Percentiles rank a stretch among this genome's conserved stretches.
Evolutionary conservation across 2,888 invertebrate genomes (phyloP).

Genomic region (Hypena proboscidalis): DNA sequence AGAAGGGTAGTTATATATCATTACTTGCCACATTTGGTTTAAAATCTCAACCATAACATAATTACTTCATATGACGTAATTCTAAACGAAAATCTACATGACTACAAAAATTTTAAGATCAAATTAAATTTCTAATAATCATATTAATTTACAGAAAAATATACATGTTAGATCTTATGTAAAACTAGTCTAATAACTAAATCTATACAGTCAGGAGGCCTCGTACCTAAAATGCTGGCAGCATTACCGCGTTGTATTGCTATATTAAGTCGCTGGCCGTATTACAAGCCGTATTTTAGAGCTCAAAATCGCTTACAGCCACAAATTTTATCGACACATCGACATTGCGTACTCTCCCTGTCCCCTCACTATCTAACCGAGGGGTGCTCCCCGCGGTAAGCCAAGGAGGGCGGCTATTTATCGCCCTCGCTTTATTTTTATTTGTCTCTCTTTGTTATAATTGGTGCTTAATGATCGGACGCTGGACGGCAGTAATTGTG

Average conservation of each 20-base stretch:
- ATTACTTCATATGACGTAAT: no score
- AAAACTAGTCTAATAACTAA: no score
- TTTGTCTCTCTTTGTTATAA: constrained; percentile 69
- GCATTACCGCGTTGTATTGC: not conserved
- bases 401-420: constrained; percentile 67
- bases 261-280: not conserved
- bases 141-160: no score
- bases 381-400: constrained; percentile 64
- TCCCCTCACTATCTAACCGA: constrained; percentile 59
- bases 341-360: constrained; percentile 6
- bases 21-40: no score
- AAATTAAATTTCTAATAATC: no score
- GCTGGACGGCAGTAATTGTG: constrained; percentile 21
- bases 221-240: no score
- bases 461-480: constrained; percentile 72
- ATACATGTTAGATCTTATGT: no score
- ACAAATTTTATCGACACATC: constrained; percentile 55
- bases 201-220: no score
- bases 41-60: no score
- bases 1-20: no score
- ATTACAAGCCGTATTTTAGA: constrained; percentile 24
- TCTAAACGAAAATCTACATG: no score
- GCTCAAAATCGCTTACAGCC: constrained; percentile 43
- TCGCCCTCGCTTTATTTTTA: constrained; percentile 77
- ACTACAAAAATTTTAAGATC: no score